These are phyloP conservation scores for Rhinophrynus dorsalis DNA, from an alignment of 2,797 vertebrate genomes.

Conservation along the genomic window DNA sequence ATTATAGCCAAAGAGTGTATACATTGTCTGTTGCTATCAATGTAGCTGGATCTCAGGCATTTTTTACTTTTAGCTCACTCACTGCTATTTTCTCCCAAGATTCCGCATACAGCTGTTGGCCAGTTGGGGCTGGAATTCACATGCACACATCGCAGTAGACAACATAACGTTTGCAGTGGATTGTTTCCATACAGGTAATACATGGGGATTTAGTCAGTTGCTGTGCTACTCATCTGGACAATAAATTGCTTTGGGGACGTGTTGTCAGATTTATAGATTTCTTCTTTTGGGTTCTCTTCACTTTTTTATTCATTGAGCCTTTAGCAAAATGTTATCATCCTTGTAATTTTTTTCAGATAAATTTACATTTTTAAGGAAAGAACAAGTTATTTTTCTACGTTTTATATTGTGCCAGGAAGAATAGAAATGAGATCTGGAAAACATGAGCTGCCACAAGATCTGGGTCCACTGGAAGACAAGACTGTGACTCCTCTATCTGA, in stretches of 20 bases:
- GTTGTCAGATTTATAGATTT: too few species aligned
- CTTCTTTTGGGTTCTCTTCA: too few species aligned
- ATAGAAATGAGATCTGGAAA: conserved; percentile 50
- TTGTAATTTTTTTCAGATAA: background rate
- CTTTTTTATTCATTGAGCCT: too few species aligned
- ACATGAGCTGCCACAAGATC: conserved; percentile 54
- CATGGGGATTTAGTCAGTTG: conserved; percentile 1
- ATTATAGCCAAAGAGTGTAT: too few species aligned
- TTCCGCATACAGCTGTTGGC: conserved; percentile 78
- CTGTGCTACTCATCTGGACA: background rate
- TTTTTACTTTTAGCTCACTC: too few species aligned
- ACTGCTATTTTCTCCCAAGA: conserved; percentile 65
- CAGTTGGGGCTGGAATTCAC: conserved; percentile 75
- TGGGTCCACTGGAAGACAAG: conserved; percentile 60
- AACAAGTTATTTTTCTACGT: conserved; percentile 1
- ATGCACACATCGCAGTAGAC: conserved; percentile 81
- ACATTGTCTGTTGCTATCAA: too few species aligned
- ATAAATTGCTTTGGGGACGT: background rate
- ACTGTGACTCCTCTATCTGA: conserved; percentile 78
- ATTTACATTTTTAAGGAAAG: background rate
- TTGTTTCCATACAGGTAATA: conserved; percentile 78
- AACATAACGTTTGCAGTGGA: conserved; percentile 77
- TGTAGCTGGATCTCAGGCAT: too few species aligned
- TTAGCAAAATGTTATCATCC: background rate
- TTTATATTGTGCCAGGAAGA: conserved; percentile 53